A percentile compares a stretch with the other conserved stretches of the same genome.
Conservation (phyloP, 2,113 vertebrate genomes). For the Pan paniscus region DNA sequence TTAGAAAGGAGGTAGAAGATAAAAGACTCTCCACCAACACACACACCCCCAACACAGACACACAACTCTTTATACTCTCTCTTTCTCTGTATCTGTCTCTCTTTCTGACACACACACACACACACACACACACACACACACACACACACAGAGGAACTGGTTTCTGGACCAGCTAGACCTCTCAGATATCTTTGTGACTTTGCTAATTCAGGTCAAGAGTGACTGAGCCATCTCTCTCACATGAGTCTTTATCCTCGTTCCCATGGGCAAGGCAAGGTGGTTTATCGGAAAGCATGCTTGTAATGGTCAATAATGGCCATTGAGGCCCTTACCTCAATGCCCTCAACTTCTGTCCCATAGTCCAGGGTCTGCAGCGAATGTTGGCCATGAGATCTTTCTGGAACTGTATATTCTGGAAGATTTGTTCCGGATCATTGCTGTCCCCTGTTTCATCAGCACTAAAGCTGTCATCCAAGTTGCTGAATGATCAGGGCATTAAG, state of each 20-base stretch:
- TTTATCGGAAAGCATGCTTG: fast-evolving
- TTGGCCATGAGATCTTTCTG: conserved; percentile 97
- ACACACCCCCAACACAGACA: background rate
- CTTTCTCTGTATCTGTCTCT: too few species aligned
- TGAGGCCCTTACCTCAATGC: conserved; percentile 88
- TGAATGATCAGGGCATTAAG: conserved; percentile 60
- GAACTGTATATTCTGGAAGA: conserved; percentile 98
- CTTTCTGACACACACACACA: too few species aligned
- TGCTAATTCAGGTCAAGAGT: background rate
- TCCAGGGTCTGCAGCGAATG: conserved; percentile 94
- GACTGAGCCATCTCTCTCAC: fast-evolving
- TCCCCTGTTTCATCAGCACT: conserved; percentile 88
- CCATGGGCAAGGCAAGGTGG: background rate
- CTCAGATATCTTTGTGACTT: background rate
- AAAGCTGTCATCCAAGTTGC: conserved; percentile 91
- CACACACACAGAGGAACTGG: background rate
- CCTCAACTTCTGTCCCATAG: conserved; percentile 95
- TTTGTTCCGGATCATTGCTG: conserved; percentile 93
- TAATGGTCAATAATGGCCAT: fast-evolving
- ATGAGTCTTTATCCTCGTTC: fast-evolving
- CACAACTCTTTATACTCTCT: too few species aligned
- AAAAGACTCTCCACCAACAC: background rate
- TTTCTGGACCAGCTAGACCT: background rate
- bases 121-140: background rate
- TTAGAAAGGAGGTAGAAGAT: background rate